phyloP scores from a whole-genome alignment of 2,113 vertebrate species.

The Bujurquina vittata region DNA sequence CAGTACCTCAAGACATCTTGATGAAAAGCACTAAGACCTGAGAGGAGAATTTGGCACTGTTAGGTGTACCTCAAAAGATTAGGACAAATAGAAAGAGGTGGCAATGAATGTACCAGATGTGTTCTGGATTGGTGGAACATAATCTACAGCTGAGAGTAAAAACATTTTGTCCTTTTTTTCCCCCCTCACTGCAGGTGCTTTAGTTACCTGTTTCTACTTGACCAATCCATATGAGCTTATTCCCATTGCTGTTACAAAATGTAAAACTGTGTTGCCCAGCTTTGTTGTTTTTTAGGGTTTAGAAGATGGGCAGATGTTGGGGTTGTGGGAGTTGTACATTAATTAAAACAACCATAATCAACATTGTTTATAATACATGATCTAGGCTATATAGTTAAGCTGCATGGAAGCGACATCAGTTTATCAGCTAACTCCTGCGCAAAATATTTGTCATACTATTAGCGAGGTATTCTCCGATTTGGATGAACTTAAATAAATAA shows the following conservation, averaged over 20 bases:
- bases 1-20: conserved; percentile 96
- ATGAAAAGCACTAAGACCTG: conserved; percentile 93
- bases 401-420: conserved; percentile 41
- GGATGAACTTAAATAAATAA: not conserved
- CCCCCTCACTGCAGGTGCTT: conserved; percentile 49
- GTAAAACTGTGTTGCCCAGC: conserved; percentile 21
- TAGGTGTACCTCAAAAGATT: conserved; percentile 89
- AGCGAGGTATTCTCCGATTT: not conserved
- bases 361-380: conserved; percentile 36
- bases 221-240: conserved; percentile 38
- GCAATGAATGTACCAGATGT: conserved; percentile 94
- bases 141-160: conserved; percentile 70
- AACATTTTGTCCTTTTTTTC: conserved; percentile 3
- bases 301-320: conserved; percentile 8
- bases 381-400: conserved; percentile 31
- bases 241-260: conserved; percentile 38
- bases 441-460: conserved; percentile 8
- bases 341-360: conserved; percentile 55
- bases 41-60: conserved; percentile 88
- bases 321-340: conserved; percentile 55
- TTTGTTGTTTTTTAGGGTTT: conserved; percentile 13
- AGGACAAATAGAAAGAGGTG: conserved; percentile 89
- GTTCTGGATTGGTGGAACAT: conserved; percentile 83
- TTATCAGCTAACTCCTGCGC: conserved; percentile 28
- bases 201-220: conserved; percentile 44